Evolutionary conservation across 2,797 vertebrate genomes (phyloP), one percentile per base, ranked within the genome.

Genomic region (Philypnodon macrostomus): DNA sequence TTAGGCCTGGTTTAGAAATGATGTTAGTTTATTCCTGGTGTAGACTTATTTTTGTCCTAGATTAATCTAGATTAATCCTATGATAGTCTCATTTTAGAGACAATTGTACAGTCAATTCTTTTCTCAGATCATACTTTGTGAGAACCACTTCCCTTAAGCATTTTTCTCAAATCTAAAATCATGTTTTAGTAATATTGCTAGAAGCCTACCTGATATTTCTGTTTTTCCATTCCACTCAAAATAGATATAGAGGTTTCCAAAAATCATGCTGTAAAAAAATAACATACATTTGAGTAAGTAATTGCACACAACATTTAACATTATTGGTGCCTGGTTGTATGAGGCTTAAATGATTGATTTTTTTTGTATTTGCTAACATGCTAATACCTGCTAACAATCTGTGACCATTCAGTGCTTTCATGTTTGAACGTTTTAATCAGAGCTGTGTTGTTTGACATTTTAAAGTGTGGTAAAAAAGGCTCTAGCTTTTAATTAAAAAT

Each of bases 171-270:
- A 42, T 31, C 26, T 12, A 37, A n/a, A n/a, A n/a, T 56, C 60
- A 33, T 34, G 53, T 62, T 37, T 45, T 50, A 29, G 46, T 53
- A 59, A 12, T 31, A 31, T 4, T 2, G 11, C 11, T 30, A 8
- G 27, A 12, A 12, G 1, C 9, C 2, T 81, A 92, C 90, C 91
- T 89, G 89, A 70, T 69, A 92, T 89, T 57, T 86, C 83, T 2
- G 77, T 68, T 63, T 47, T 84, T 70, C 85, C 89, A n/a, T 85
- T 90, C 91, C 91, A 92, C 55, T 90, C 88, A 31, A 92, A 75
- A 65, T 91, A 92, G 71, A 92, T 86, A 71, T 89, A 92, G 30
- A 91, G 85, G 76, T 92, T 92, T n/a, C 91, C 91, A 79, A 91
- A 91, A 54, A 92, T 18, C 90, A 92, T 90, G 77, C 90, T 92